Evolutionary conservation across 2,797 vertebrate species (phyloP), one percentile per base, ranked within the genome.

Genomic region (Halcyon badia): DNA sequence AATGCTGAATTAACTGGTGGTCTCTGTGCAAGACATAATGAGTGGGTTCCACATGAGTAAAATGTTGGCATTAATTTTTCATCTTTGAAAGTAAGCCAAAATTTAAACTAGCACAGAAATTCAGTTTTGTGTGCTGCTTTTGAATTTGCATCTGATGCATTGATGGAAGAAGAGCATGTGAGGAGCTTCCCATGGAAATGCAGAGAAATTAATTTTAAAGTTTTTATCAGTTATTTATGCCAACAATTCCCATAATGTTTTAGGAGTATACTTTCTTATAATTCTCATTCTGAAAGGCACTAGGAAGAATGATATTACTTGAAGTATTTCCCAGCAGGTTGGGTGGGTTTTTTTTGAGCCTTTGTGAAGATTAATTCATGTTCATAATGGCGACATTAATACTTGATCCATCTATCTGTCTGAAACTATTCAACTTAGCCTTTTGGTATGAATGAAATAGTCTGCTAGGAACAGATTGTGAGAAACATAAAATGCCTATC

Each of bases 1-100:
- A 90, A 72, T 70, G 35, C 25, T 91, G 87, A 61, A 85, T 87
- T 87, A 84, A 83, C n/a, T 83, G 49, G 46, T 89, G 64, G 70
- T 91, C 81, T 76, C 20, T 37, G 49, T 66, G 57, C 35, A 83
- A 86, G 75, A 81, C 1, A 5, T 77, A 93, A 83, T 62, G 28
- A 78, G 31, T 56, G 49, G 54, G 49, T 79, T 92, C 57, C 44
- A 58, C 24, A 24, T 33, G 52, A 80, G 33, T 72, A 89, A 78
- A 88, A 92, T 33, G n/a, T 85, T 92, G 65, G 76, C 75, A 69
- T 68, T 92, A 75, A 56, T 89, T 89, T 80, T 17, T 69, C 10
- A 0, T 76, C 42, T 86, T 89, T 93, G 82, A 96, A 78, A 2
- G 4, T 37, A 54, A 79, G 86, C 60, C 60, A 71, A 16, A n/a